Evolutionary conservation across 2,797 vertebrate genomes (phyloP).

Genomic region (Hyperoplus immaculatus): DNA sequence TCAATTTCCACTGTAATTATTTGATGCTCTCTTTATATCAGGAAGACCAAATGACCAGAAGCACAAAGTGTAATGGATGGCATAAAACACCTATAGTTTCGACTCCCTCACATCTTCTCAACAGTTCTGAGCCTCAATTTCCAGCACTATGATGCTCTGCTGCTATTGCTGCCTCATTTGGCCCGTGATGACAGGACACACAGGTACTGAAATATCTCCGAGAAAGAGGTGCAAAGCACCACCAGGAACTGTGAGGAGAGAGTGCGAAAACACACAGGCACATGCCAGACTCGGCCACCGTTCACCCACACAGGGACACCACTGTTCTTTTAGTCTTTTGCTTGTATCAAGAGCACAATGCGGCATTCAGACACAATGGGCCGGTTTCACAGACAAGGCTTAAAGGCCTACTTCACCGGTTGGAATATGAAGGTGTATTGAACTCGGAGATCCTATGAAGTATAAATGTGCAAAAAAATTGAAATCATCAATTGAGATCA

Average conservation of each 20-base stretch:
- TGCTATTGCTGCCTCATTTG: constrained; percentile 11
- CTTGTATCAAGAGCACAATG: constrained; percentile 59
- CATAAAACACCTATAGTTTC: background rate
- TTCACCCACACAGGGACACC: constrained; percentile 59
- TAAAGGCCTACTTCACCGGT: no score
- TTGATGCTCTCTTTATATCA: constrained; percentile 12
- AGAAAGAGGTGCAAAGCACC: constrained; percentile 54
- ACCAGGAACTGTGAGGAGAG: constrained; percentile 49
- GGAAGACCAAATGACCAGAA: background rate
- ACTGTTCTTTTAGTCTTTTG: constrained; percentile 63
- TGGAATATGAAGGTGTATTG: no score
- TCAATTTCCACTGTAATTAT: constrained; percentile 29
- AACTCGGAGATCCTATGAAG: no score
- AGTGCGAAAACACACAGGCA: constrained; percentile 65
- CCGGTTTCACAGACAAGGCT: no score
- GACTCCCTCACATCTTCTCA: background rate
- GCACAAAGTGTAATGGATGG: background rate
- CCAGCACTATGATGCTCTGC: background rate
- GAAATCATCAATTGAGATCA: no score
- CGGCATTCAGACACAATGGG: constrained; percentile 52
- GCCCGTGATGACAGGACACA: background rate
- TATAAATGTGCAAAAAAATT: no score
- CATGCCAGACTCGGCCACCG: constrained; percentile 57
- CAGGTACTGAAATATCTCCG: constrained; percentile 46
- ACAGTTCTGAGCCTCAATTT: constrained; percentile 15